These are phyloP conservation scores for Alviniconcha marisindica DNA, from an alignment of 1,140 invertebrate genomes.

Conservation along the genomic window DNA sequence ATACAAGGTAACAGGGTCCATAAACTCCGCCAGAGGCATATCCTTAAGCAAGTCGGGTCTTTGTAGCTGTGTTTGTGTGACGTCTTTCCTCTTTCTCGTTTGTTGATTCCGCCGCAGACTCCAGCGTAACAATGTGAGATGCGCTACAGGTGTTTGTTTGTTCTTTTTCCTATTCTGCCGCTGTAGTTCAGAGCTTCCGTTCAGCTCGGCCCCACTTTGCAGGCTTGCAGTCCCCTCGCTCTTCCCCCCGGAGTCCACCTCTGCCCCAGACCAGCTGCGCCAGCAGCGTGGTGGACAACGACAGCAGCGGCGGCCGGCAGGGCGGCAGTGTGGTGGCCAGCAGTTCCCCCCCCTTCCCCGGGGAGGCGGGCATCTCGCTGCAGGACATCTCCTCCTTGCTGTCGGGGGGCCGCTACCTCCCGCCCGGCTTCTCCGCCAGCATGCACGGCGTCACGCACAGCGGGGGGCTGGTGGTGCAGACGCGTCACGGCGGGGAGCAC, in stretches of 20 bases:
- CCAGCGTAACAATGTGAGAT: too few relatives aligned
- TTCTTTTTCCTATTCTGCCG: too few relatives aligned
- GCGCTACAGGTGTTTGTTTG: too few relatives aligned
- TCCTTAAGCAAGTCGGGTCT: too few relatives aligned
- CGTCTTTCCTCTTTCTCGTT: too few relatives aligned
- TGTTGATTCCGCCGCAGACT: too few relatives aligned
- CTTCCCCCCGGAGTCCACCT: background rate
- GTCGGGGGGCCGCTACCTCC: background rate
- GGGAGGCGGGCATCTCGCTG: background rate
- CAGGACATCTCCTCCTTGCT: conserved; percentile 19
- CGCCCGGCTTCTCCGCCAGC: background rate
- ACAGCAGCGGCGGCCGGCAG: background rate
- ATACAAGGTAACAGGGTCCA: too few relatives aligned
- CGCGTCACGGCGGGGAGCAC: background rate
- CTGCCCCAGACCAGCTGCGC: background rate
- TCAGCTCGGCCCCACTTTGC: background rate
- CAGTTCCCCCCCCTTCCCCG: background rate
- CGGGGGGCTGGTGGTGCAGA: conserved; percentile 10
- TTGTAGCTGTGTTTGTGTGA: too few relatives aligned
- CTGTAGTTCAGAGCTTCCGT: too few relatives aligned
- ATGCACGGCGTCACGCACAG: conserved; percentile 29
- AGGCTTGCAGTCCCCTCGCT: conserved; percentile 5
- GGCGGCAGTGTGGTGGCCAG: too few relatives aligned
- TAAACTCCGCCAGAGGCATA: too few relatives aligned
- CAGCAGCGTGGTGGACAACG: background rate